phyloP scores from a whole-genome alignment of 2,888 invertebrate species.

The Strigamia maritima region DNA sequence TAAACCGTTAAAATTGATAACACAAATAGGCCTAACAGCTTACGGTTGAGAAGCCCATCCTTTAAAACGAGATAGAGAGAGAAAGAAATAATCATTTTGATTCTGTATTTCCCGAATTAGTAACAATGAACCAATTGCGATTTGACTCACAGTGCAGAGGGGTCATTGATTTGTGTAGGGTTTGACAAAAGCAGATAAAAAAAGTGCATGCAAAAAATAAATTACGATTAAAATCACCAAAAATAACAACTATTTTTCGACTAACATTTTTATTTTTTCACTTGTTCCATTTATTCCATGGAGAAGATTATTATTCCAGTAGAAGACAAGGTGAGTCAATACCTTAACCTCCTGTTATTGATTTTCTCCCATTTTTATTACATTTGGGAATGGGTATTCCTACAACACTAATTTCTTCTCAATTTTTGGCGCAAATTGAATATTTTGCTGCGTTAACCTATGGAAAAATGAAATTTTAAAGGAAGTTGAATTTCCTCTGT shows the following conservation, averaged over 20 bases:
- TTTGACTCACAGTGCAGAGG: not conserved
- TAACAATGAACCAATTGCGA: not conserved
- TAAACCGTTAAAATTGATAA: not conserved
- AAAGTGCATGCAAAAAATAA: not conserved
- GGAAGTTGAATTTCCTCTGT: slow-evolving; percentile 22
- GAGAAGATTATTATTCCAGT: slow-evolving; percentile 32
- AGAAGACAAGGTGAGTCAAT: slow-evolving; percentile 34
- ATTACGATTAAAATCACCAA: not conserved
- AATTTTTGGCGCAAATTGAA: not conserved
- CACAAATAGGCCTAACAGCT: slow-evolving; percentile 15
- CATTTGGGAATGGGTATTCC: not conserved
- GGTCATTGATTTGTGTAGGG: slow-evolving; percentile 20
- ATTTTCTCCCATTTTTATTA: slow-evolving; percentile 25
- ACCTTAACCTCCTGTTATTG: slow-evolving; percentile 19
- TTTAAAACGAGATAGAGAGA: not conserved
- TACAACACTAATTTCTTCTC: not conserved
- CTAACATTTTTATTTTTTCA: slow-evolving; percentile 17
- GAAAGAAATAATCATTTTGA: not conserved
- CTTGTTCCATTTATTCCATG: slow-evolving; percentile 12
- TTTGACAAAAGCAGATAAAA: not conserved
- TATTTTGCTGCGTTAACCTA: not conserved
- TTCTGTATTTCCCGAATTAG: slow-evolving; percentile 1
- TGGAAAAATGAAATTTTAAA: not conserved
- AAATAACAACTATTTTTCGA: not conserved
- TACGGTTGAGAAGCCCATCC: slow-evolving; percentile 28